Conservation (phyloP, 2,888 invertebrate species). For the Linhomoeus sp. region DNA sequence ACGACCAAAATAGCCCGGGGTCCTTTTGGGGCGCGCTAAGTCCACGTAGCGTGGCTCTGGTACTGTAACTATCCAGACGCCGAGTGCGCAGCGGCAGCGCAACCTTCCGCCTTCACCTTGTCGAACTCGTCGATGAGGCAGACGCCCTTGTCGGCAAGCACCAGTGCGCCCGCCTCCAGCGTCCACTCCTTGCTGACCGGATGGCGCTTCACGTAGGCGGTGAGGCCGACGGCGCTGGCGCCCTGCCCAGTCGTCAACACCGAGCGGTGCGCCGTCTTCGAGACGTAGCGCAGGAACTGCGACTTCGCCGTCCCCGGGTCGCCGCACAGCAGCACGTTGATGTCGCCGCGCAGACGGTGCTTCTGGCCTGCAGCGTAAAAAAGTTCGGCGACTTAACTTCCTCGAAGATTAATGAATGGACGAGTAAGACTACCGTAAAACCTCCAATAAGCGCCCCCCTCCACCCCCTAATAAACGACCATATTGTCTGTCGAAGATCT, state of each 20-base stretch:
- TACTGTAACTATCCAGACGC: too few species aligned
- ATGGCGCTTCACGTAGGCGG: conserved; percentile 83
- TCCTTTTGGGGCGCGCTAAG: too few species aligned
- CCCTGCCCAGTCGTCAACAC: conserved; percentile 95
- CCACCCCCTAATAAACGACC: too few species aligned
- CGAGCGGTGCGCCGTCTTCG: conserved; percentile 69
- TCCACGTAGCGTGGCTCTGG: too few species aligned
- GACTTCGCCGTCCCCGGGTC: conserved; percentile 99
- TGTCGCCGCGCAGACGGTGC: conserved; percentile 82
- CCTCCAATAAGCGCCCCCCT: too few species aligned
- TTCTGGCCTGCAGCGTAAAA: too few species aligned
- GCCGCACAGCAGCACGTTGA: conserved; percentile 85
- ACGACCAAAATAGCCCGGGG: too few species aligned
- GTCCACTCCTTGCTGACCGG: conserved; percentile 90
- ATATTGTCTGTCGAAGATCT: too few species aligned
- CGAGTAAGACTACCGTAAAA: too few species aligned
- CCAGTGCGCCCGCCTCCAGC: conserved; percentile 88
- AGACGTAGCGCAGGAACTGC: conserved; percentile 80
- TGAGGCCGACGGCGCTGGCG: conserved; percentile 93
- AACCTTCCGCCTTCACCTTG: conserved; percentile 48
- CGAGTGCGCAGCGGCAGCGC: too few species aligned
- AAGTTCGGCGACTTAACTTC: too few species aligned
- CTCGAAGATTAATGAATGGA: too few species aligned
- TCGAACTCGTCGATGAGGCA: conserved; percentile 99
- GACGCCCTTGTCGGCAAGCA: conserved; percentile 88